Conservation (phyloP, 2,797 vertebrate genomes). For the Enteromius mattozi region DNA sequence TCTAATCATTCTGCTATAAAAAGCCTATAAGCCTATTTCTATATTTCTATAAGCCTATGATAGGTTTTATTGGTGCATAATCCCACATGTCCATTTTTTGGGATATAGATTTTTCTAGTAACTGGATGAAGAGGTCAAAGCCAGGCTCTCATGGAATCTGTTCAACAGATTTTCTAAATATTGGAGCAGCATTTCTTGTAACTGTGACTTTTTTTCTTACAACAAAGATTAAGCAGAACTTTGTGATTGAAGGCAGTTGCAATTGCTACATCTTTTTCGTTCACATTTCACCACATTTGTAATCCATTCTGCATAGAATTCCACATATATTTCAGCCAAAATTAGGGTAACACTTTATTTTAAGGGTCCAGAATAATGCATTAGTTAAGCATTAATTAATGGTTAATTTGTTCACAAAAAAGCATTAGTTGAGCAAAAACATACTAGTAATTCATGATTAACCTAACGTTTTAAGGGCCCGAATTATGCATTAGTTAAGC, state of each 20-base stretch:
- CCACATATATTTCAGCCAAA: not conserved
- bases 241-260: too few relatives aligned
- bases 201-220: too few relatives aligned
- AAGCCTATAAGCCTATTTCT: not conserved
- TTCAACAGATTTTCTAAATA: not conserved
- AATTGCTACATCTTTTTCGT: not conserved
- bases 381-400: too few relatives aligned
- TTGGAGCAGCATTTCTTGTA: too few relatives aligned
- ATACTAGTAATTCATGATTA: too few relatives aligned
- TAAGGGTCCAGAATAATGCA: too few relatives aligned
- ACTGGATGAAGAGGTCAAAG: conserved; percentile 5
- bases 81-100: not conserved
- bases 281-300: not conserved
- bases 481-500: too few relatives aligned
- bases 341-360: not conserved
- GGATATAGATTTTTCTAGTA: not conserved
- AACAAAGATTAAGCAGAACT: too few relatives aligned
- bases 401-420: too few relatives aligned
- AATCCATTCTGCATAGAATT: not conserved
- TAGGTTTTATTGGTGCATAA: not conserved
- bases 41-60: too few relatives aligned
- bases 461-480: too few relatives aligned
- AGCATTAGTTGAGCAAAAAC: too few relatives aligned
- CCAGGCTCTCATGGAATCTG: not conserved
- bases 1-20: not conserved